Conservation (phyloP, 2,113 vertebrate species). For the Rhipidura dahli region DNA sequence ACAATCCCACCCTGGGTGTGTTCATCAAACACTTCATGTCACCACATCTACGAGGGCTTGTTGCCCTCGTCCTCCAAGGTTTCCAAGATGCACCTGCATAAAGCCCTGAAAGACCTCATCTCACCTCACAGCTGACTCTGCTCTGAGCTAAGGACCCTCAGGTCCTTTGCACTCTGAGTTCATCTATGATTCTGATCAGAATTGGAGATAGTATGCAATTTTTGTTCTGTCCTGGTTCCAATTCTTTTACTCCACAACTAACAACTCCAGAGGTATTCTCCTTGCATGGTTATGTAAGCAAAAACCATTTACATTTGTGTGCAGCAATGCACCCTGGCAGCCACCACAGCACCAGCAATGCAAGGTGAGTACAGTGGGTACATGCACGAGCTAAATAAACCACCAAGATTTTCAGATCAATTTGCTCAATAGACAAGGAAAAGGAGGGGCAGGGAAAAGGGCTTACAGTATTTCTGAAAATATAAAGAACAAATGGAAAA, state of each 20-base stretch:
- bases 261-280: not conserved
- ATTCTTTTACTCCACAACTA: not conserved
- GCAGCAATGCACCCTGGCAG: not conserved
- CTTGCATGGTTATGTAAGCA: not conserved
- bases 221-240: not conserved
- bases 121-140: not conserved
- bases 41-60: rapidly evolving
- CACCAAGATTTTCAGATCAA: not conserved
- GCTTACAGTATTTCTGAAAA: not conserved
- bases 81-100: not conserved
- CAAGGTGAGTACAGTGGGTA: not conserved
- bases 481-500: not conserved
- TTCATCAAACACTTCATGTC: not conserved
- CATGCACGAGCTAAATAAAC: not conserved
- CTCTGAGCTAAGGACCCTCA: not conserved
- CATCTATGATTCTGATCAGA: not conserved
- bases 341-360: not conserved
- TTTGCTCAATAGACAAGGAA: not conserved
- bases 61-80: rapidly evolving
- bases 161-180: not conserved
- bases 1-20: not conserved
- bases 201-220: not conserved
- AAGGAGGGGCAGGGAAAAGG: not conserved
- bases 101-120: not conserved
- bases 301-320: not conserved